phyloP scores from a whole-genome alignment of 37 sponge, comb jelly and placozoan genomes.

The Chondrilla cf. caribensis region DNA sequence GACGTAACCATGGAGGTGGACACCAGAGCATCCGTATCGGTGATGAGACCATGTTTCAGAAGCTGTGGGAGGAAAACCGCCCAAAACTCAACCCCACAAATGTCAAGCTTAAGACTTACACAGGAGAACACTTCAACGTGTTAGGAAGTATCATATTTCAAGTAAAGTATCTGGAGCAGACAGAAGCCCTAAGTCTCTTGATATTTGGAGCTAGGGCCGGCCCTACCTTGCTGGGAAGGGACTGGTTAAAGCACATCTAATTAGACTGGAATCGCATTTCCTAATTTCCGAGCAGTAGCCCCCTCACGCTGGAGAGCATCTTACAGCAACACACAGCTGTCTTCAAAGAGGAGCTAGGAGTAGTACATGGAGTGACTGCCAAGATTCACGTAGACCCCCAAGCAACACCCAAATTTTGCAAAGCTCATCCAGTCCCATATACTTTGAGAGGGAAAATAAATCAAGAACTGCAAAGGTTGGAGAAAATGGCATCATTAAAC shows the following conservation, averaged over 20 bases:
- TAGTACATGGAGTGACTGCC: not conserved
- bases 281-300: not conserved
- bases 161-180: not conserved
- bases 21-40: not conserved
- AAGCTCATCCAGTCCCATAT: not conserved
- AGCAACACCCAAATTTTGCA: conserved; percentile 11
- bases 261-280: not conserved
- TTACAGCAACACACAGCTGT: not conserved
- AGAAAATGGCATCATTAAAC: not conserved
- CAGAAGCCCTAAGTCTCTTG: not conserved
- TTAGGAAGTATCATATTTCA: not conserved
- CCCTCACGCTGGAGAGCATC: not conserved
- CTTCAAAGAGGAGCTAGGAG: too few species aligned
- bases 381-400: conserved; percentile 1
- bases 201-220: not conserved
- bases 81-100: not conserved
- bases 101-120: not conserved
- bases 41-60: not conserved
- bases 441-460: not conserved
- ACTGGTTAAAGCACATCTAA: not conserved
- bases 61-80: not conserved
- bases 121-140: not conserved
- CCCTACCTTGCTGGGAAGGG: not conserved
- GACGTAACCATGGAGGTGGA: not conserved
- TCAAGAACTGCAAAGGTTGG: not conserved